These are phyloP conservation scores for Malurus splendens DNA, from an alignment of 2,797 vertebrate genomes.

Conservation along the genomic window DNA sequence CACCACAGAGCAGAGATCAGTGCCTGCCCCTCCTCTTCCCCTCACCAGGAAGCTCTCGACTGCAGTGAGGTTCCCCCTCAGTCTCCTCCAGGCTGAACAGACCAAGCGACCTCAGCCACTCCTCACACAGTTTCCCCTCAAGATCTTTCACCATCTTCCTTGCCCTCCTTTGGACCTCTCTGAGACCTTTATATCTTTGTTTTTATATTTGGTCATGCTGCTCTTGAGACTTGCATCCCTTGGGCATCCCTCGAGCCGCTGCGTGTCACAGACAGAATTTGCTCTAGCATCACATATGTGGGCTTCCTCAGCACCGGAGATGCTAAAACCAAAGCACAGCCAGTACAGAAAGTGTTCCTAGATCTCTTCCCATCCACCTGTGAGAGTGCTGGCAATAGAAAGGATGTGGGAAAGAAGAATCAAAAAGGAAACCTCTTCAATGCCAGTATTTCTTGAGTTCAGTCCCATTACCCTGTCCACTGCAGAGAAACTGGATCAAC, in stretches of 20 bases:
- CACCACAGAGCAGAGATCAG: neutral
- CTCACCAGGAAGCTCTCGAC: accelerated
- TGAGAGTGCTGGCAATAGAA: neutral
- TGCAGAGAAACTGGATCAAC: neutral
- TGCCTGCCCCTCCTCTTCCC: neutral
- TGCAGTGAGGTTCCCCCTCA: neutral
- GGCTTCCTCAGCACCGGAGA: neutral
- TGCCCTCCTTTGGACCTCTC: neutral
- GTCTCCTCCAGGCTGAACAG: neutral
- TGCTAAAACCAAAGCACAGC: neutral
- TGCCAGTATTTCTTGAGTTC: neutral
- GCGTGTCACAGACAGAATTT: neutral
- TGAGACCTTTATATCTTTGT: neutral
- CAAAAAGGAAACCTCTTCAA: neutral
- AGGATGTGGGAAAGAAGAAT: neutral
- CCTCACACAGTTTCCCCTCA: accelerated
- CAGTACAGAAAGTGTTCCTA: neutral
- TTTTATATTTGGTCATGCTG: neutral
- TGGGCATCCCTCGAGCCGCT: accelerated
- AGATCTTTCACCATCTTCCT: neutral
- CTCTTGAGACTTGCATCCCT: neutral
- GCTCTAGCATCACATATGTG: neutral
- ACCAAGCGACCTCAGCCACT: neutral
- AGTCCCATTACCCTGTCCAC: neutral
- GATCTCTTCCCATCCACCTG: neutral